Percentiles rank a stretch among this genome's conserved stretches.
Evolutionary conservation across 2,113 vertebrate species (phyloP).

Genomic region (Onychostoma macrolepis): DNA sequence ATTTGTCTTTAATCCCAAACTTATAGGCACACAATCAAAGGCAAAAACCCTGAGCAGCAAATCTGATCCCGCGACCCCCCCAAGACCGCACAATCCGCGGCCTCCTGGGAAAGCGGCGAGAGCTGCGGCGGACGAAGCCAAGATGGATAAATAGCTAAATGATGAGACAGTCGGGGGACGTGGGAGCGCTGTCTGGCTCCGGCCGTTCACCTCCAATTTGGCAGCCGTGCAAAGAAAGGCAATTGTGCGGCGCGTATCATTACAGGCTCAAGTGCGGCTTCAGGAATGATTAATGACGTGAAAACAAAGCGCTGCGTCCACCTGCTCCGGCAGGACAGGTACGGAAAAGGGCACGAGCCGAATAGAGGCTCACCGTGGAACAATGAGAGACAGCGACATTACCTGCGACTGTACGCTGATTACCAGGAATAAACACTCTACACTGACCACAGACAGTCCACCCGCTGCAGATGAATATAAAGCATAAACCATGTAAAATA

Average conservation of each 20-base stretch:
- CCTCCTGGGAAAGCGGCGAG: conserved; percentile 89
- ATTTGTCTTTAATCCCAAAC: conserved; percentile 99
- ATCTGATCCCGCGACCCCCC: conserved; percentile 89
- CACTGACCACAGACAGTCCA: background rate
- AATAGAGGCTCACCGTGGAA: conserved; percentile 58
- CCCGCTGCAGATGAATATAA: background rate
- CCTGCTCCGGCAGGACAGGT: conserved; percentile 94
- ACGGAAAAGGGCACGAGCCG: conserved; percentile 83
- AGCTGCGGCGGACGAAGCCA: conserved; percentile 90
- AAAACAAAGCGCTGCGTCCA: conserved; percentile 99
- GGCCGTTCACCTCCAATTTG: conserved; percentile 99
- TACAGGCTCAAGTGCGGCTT: conserved; percentile 98
- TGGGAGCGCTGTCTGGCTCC: conserved; percentile 93
- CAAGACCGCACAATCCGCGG: conserved; percentile 80
- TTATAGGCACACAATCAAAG: conserved; percentile 99
- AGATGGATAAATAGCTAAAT: conserved; percentile 99
- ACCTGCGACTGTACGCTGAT: background rate
- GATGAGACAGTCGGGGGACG: conserved; percentile 98
- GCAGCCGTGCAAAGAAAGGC: conserved; percentile 94
- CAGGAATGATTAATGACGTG: conserved; percentile 99
- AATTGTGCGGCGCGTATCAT: conserved; percentile 99
- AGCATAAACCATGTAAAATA: background rate
- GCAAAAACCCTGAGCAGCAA: conserved; percentile 98
- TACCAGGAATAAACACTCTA: conserved; percentile 19
- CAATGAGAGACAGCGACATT: conserved; percentile 7